A percentile compares a stretch with the other conserved stretches of the same genome.
These are phyloP conservation scores for Lepilemur septentrionalis DNA, from an alignment of 2,797 vertebrate species.

Conservation along the genomic window DNA sequence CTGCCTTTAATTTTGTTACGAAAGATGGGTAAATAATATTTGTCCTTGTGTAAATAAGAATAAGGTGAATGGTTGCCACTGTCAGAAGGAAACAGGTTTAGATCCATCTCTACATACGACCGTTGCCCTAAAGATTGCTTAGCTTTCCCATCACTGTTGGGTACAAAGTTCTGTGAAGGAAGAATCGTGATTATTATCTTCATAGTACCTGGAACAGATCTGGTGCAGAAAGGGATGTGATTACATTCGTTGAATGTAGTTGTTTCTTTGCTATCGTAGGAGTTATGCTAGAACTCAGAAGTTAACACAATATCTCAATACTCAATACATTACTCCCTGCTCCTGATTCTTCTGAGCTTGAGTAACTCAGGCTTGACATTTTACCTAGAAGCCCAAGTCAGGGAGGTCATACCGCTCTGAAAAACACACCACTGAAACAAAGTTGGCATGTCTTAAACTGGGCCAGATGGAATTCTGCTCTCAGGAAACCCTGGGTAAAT, in stretches of 20 bases:
- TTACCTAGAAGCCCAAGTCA: neutral
- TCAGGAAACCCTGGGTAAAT: slow-evolving; percentile 40
- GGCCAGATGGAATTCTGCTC: slow-evolving; percentile 39
- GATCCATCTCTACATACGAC: neutral
- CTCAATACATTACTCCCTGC: neutral
- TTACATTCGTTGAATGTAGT: neutral
- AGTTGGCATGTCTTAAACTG: neutral
- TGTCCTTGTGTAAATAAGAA: neutral
- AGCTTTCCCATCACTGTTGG: neutral
- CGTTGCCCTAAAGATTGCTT: neutral
- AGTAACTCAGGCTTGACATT: neutral
- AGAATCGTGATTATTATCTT: neutral
- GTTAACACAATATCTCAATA: neutral
- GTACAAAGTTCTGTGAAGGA: neutral
- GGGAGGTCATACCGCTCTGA: neutral
- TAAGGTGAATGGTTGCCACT: neutral
- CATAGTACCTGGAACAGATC: neutral
- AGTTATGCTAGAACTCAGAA: neutral
- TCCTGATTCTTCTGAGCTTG: neutral
- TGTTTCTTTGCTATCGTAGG: neutral
- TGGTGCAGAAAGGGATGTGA: neutral
- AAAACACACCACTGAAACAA: neutral
- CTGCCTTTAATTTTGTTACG: neutral
- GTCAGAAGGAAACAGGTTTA: neutral
- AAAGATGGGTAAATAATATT: slow-evolving; percentile 18